Percentiles rank a stretch among this genome's conserved stretches.
phyloP scores from a whole-genome alignment of 2,797 vertebrate species.

The Rachycentron canadum region DNA sequence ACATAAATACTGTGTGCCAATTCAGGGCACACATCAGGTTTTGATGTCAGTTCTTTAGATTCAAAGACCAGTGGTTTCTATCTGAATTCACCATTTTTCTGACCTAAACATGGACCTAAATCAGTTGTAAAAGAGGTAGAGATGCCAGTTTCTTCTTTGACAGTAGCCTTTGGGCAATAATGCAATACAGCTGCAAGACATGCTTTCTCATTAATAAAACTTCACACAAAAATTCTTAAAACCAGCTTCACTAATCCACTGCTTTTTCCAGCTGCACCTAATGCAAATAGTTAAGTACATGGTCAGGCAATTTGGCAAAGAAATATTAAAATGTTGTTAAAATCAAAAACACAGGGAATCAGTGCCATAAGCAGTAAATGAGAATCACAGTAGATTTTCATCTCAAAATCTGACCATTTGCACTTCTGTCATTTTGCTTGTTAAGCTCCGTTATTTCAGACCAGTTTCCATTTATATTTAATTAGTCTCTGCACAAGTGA shows the following conservation, averaged over 20 bases:
- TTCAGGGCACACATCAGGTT: constrained; percentile 10
- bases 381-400: background rate
- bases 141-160: background rate
- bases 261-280: background rate
- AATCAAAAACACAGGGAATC: background rate
- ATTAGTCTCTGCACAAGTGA: constrained; percentile 47
- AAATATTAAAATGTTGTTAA: background rate
- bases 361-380: background rate
- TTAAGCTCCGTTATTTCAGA: constrained; percentile 37
- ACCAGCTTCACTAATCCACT: background rate
- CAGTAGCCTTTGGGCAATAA: background rate
- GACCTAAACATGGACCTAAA: constrained; percentile 2
- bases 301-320: background rate
- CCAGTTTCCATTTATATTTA: constrained; percentile 44
- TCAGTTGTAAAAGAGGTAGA: constrained; percentile 2
- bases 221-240: background rate
- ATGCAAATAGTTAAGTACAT: background rate
- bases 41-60: constrained; percentile 24
- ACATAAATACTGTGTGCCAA: background rate
- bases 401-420: constrained; percentile 4
- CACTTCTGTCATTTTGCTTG: constrained; percentile 8
- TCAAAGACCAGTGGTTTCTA: constrained; percentile 14
- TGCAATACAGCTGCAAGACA: constrained; percentile 2
- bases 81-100: constrained; percentile 20
- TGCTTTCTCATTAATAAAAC: background rate